Conservation (phyloP, 2,888 invertebrate species). For the Drosophila stalkeri region DNA sequence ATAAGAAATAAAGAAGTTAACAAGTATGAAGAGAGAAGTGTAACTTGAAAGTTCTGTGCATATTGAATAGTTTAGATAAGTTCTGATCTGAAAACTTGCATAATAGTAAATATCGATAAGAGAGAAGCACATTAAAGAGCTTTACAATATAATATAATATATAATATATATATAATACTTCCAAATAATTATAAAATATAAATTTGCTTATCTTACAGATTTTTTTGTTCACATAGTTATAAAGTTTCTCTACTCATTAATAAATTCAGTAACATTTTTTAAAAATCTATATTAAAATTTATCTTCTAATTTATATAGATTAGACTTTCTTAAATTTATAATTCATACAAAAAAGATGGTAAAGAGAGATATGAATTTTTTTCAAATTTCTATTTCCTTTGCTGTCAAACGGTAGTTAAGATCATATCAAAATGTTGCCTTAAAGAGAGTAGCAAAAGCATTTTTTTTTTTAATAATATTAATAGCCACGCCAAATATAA, state of each 20-base stretch:
- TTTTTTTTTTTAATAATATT: not conserved
- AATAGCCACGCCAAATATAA: conserved; percentile 2
- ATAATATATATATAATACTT: no score
- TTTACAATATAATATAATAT: no score
- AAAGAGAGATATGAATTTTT: not conserved
- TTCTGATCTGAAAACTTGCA: no score
- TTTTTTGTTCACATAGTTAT: not conserved
- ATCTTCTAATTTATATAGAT: not conserved
- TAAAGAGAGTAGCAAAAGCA: not conserved
- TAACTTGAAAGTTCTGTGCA: not conserved
- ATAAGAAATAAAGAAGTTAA: conserved; percentile 4
- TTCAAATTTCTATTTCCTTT: not conserved
- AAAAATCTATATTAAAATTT: not conserved
- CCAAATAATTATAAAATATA: no score
- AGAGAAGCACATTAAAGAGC: not conserved
- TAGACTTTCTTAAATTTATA: not conserved
- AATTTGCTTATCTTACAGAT: not conserved
- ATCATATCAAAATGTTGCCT: not conserved
- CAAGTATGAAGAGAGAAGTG: not conserved
- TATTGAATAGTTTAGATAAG: not conserved
- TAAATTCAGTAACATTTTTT: not conserved
- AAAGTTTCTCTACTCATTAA: not conserved
- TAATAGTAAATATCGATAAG: no score
- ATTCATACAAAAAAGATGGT: not conserved
- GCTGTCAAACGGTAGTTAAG: conserved; percentile 9